Evolutionary conservation across 2,888 invertebrate genomes (phyloP).

Genomic region (Candidula unifasciata): DNA sequence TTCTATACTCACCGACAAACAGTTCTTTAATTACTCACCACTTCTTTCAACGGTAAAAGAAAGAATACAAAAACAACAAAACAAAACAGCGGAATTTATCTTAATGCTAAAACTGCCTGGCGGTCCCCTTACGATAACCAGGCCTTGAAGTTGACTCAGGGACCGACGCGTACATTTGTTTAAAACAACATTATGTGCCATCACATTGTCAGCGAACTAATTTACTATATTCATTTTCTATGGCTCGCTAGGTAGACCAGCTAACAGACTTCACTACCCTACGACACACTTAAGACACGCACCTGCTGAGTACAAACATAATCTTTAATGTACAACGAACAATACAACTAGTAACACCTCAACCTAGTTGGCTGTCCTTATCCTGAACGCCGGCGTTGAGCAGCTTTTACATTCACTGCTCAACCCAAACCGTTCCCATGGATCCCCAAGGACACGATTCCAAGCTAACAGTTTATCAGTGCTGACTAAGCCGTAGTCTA

Average conservation of each 20-base stretch:
- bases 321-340: too few species aligned
- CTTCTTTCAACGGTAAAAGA: background rate
- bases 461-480: too few species aligned
- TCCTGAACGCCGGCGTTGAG: too few species aligned
- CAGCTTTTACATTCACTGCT: too few species aligned
- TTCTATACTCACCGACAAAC: too few species aligned
- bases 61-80: background rate
- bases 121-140: background rate
- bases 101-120: background rate
- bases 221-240: background rate
- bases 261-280: slow-evolving; percentile 1
- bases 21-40: background rate
- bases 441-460: too few species aligned
- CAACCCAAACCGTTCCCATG: too few species aligned
- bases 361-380: too few species aligned
- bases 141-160: background rate
- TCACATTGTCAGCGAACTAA: background rate
- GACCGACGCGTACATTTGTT: slow-evolving; percentile 4
- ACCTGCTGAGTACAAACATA: background rate
- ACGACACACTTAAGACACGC: slow-evolving; percentile 28
- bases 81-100: slow-evolving; percentile 6
- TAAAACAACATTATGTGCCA: slow-evolving; percentile 25
- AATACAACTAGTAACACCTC: too few species aligned
- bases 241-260: slow-evolving; percentile 18
- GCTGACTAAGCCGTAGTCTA: too few species aligned